phyloP scores from a whole-genome alignment of 2,797 vertebrate species.

The Triplophysa bombifrons region DNA sequence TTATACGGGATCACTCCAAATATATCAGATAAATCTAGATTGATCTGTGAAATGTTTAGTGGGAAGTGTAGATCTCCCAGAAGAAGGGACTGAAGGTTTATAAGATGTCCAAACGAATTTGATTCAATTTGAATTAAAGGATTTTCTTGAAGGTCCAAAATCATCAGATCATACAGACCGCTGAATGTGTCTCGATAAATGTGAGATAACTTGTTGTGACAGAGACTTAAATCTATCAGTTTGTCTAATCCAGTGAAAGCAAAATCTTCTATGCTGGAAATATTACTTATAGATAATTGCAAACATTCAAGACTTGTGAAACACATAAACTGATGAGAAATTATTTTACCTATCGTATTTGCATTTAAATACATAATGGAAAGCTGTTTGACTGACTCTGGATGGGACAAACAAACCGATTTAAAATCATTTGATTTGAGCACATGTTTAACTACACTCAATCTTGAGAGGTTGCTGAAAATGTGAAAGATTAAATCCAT shows the following conservation, averaged over 20 bases:
- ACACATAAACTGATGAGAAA: background rate
- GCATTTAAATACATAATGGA: background rate
- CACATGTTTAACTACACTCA: background rate
- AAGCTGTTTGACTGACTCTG: background rate
- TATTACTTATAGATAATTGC: background rate
- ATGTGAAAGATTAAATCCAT: background rate
- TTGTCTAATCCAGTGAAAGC: constrained; percentile 17
- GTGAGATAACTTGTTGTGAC: background rate
- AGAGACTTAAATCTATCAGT: constrained; percentile 7
- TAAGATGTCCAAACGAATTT: constrained; percentile 5
- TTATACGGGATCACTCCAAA: constrained; percentile 14
- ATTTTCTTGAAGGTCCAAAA: constrained; percentile 23
- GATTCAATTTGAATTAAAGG: constrained; percentile 11
- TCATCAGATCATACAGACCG: constrained; percentile 1
- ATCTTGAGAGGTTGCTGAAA: constrained; percentile 1
- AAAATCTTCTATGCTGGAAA: constrained; percentile 18
- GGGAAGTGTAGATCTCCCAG: constrained; percentile 17
- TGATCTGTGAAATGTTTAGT: background rate
- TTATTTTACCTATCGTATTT: background rate
- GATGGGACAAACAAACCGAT: constrained; percentile 1
- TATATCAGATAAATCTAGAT: constrained; percentile 15
- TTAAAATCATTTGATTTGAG: background rate
- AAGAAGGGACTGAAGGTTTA: constrained; percentile 5
- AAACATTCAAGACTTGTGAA: constrained; percentile 13
- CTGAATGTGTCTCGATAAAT: constrained; percentile 31